Evolutionary conservation across 2,797 vertebrate genomes (phyloP), one percentile per base, ranked within the genome.

Genomic region (Galagoides demidoff): DNA sequence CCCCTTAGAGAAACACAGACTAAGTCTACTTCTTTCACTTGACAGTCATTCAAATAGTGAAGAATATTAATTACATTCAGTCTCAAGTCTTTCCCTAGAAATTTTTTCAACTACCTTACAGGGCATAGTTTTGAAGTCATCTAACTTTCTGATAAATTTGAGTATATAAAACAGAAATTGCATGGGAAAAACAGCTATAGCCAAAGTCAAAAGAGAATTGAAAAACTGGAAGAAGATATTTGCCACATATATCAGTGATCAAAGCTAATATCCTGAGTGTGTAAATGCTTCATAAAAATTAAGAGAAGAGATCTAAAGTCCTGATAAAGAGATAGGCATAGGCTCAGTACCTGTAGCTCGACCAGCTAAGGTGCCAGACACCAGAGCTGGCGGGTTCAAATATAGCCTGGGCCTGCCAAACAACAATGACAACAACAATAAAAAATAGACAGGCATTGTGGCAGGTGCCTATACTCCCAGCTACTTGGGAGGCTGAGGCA

Each of bases 241-340:
- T 34, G 6, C 2, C 61, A 27, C 27, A 31, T 52, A 43, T 63
- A 9, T 20, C 61, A 68, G 9, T 68, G 37, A 52, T 37, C 59
- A 94, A 77, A 87, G 31, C 31, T 63, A 59, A 25, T 39, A 57
- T 64, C 13, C 29, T 3, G 68, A 74, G 20, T 34, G 6, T 1
- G 13, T n/a, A 96, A 64, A 73, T 43, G 34, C 55, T 45, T 83
- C 34, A 82, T 63, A 91, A 79, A 84, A 81, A 73, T 77, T 77
- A 76, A 68, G 55, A 63, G 49, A 7, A 34, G 52, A 59, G 27
- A 34, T 2, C 19, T 34, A 61, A 68, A 92, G 23, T 77, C 31
- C 27, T 82, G 37, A 71, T 71, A 82, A 79, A 74, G 70, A 57
- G 23, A 61, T 25, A 55, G 29, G n/a, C 59, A 79, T 89, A n/a